Evolutionary conservation across 2,797 vertebrate species (phyloP), one percentile per base, ranked within the genome.

Genomic region (Pachyuromys duprasi): DNA sequence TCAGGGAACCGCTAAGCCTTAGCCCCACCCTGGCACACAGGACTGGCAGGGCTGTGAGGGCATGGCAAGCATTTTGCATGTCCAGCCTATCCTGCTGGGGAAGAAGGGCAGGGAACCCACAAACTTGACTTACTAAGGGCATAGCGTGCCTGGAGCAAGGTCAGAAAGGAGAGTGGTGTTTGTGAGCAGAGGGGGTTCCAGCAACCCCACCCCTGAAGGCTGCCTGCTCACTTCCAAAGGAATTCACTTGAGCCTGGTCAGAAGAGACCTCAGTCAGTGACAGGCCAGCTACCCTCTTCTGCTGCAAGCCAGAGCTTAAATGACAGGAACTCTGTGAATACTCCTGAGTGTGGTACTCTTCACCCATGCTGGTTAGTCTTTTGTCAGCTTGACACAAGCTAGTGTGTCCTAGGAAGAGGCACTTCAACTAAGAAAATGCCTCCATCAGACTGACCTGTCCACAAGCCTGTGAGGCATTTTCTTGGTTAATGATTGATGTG

Each of bases 11-110:
- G 74, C 55, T 39, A 57, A 83, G 95, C 72, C 69, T 22, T 0
- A 39, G 53, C 63, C 72, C 86, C 76, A 13, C 62, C 79, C 95
- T 84, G 18, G 0, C 5, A 60, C 3, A 28, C 11, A 36, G 63
- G 28, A 70, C 14, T 12, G 57, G 2, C 0, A 0, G 36, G 31
- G 20, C 33, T 12, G 28, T 0, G 15, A 60, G 75, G 75, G 26
- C 90, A 22, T 0, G 4, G 17, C 17, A 15, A n/a, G 82, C 7
- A 1, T 62, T 89, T 36, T 0, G 0, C 8, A 22, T 63, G 72
- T 76, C 53, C 67, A 42, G 89, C 28, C 67, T 53, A 63, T 31
- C 42, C 15, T n/a, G 82, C 12, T 45, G 28, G 69, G 74, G 39
- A 8, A 5, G 14, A 0, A 42, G 49, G 18, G 2, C 65, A 11